Percentiles rank a stretch among this genome's conserved stretches.
Evolutionary conservation across 2,888 invertebrate genomes (phyloP).

Genomic region (Aromia moschata): DNA sequence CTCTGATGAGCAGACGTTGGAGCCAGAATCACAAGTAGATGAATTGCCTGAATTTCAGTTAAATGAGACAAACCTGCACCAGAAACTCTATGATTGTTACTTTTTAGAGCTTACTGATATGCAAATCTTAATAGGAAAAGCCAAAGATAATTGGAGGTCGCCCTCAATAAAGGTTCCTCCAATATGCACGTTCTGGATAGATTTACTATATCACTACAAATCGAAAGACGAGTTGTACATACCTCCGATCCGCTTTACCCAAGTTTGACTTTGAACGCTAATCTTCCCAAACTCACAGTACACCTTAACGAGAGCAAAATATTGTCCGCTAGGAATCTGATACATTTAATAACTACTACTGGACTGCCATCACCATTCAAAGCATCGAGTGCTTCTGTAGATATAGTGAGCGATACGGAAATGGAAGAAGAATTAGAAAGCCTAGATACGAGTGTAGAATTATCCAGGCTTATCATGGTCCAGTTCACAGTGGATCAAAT

Average conservation of each 20-base stretch:
- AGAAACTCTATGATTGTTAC: conserved; percentile 81
- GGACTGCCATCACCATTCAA: conserved; percentile 64
- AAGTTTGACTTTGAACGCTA: conserved; percentile 82
- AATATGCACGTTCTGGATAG: conserved; percentile 80
- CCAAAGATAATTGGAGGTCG: conserved; percentile 90
- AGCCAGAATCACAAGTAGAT: conserved; percentile 54
- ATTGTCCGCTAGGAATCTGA: conserved; percentile 69
- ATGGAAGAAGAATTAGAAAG: conserved; percentile 63
- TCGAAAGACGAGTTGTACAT: conserved; percentile 82
- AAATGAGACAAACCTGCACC: conserved; percentile 71
- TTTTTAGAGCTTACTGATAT: conserved; percentile 82
- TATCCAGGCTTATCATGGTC: conserved; percentile 76
- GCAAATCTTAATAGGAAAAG: conserved; percentile 88
- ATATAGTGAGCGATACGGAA: conserved; percentile 43
- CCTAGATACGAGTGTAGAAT: conserved; percentile 65
- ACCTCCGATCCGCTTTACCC: conserved; percentile 90
- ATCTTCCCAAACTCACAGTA: conserved; percentile 85
- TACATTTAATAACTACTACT: conserved; percentile 60
- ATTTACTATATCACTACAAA: conserved; percentile 69
- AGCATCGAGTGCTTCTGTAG: conserved; percentile 49
- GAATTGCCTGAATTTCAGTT: conserved; percentile 50
- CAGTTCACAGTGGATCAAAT: conserved; percentile 90
- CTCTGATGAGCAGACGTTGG: conserved; percentile 61
- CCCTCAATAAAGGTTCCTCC: conserved; percentile 83
- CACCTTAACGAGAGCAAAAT: conserved; percentile 94